Evolutionary conservation across 2,888 invertebrate species (phyloP).

Genomic region (Andrena minutula): DNA sequence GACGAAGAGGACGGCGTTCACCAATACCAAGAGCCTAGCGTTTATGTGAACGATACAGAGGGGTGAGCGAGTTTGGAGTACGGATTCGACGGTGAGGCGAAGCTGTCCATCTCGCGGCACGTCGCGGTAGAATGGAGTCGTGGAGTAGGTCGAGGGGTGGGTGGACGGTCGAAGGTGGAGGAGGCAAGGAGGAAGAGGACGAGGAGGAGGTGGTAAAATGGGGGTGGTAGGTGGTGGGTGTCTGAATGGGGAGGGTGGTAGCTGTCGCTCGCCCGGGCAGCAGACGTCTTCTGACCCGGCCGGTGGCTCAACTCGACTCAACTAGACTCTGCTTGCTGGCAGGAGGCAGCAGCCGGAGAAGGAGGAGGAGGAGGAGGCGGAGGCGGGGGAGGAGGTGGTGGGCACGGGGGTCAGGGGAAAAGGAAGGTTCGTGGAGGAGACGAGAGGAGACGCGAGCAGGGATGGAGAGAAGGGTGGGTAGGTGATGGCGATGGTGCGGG

Average conservation of each 20-base stretch:
- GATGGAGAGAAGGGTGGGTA: slow-evolving; percentile 70
- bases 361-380: slow-evolving; percentile 52
- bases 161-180: slow-evolving; percentile 67
- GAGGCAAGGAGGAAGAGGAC: slow-evolving; percentile 45
- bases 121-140: slow-evolving; percentile 80
- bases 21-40: slow-evolving; percentile 38
- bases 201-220: slow-evolving; percentile 70
- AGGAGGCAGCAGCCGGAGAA: slow-evolving; percentile 74
- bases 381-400: slow-evolving; percentile 38
- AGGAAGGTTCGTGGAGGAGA: slow-evolving; percentile 65
- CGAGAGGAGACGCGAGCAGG: slow-evolving; percentile 66
- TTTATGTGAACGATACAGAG: slow-evolving; percentile 62
- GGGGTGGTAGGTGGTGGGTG: slow-evolving; percentile 69
- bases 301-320: slow-evolving; percentile 84
- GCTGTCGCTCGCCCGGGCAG: slow-evolving; percentile 85
- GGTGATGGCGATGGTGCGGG: slow-evolving; percentile 74
- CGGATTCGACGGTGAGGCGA: slow-evolving; percentile 70
- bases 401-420: slow-evolving; percentile 58
- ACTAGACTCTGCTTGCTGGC: slow-evolving; percentile 78
- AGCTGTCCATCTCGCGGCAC: slow-evolving; percentile 81
- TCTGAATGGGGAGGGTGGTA: slow-evolving; percentile 78
- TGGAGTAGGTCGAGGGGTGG: slow-evolving; percentile 74
- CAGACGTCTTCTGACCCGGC: slow-evolving; percentile 85
- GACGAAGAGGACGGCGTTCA: slow-evolving; percentile 54
- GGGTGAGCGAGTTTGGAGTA: slow-evolving; percentile 61